A percentile compares a stretch with the other conserved stretches of the same genome.
Conservation (phyloP, 2,113 vertebrate species). For the Serilophus lunatus region DNA sequence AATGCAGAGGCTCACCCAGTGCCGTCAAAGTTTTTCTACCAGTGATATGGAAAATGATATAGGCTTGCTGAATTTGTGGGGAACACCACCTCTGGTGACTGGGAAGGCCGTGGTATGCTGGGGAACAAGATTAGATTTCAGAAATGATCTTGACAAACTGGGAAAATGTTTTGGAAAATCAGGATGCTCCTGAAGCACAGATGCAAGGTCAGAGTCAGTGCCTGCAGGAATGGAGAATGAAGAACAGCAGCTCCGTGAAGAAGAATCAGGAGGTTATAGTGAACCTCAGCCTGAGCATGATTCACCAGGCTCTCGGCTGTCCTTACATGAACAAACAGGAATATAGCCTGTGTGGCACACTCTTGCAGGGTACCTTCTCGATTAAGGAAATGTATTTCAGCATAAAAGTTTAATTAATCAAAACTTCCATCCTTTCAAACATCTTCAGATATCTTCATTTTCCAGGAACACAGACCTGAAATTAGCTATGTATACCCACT, state of each 20-base stretch:
- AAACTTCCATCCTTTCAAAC: not conserved
- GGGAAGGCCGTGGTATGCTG: not conserved
- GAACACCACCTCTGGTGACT: not conserved
- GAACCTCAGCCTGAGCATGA: not conserved
- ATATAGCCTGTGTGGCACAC: not conserved
- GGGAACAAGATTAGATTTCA: not conserved
- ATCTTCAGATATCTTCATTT: not conserved
- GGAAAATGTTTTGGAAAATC: not conserved
- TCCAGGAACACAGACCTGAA: not conserved
- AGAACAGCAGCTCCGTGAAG: not conserved
- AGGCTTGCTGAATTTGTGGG: not conserved
- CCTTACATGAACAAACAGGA: not conserved
- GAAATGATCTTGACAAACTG: not conserved
- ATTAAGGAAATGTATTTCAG: too few relatives aligned
- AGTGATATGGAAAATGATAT: not conserved
- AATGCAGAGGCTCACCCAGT: accelerated
- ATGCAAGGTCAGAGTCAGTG: not conserved
- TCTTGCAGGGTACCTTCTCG: not conserved
- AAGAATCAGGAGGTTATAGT: not conserved
- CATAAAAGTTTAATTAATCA: not conserved
- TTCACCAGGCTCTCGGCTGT: not conserved
- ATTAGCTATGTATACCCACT: not conserved
- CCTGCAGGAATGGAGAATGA: not conserved
- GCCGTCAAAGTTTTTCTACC: not conserved
- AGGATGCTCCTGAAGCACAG: not conserved